phyloP scores from a whole-genome alignment of 2,797 vertebrate species.

The Poeciliopsis turneri region DNA sequence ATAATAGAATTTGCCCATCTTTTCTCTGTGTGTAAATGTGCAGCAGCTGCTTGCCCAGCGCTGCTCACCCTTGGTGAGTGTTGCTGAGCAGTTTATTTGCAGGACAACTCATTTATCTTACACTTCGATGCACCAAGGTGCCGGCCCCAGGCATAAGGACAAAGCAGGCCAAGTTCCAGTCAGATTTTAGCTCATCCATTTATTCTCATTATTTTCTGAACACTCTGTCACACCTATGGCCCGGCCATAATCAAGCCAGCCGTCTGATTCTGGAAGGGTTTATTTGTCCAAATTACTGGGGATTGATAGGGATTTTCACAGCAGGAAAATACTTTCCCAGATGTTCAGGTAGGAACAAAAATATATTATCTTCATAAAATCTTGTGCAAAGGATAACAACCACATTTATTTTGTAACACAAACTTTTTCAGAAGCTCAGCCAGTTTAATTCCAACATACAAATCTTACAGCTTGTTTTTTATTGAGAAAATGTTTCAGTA shows the following conservation, averaged over 20 bases:
- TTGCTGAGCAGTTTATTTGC: constrained; percentile 70
- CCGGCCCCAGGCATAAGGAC: constrained; percentile 70
- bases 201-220: constrained; percentile 66
- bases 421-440: not conserved
- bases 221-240: constrained; percentile 38
- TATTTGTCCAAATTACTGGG: constrained; percentile 31
- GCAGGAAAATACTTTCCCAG: not conserved
- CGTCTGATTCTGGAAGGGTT: constrained; percentile 23
- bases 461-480: not conserved
- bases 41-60: constrained; percentile 31
- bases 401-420: not conserved
- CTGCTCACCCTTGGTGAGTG: constrained; percentile 46
- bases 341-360: constrained; percentile 13
- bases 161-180: constrained; percentile 63
- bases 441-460: not conserved
- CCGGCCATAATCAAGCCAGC: constrained; percentile 32
- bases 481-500: not conserved
- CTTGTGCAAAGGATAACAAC: not conserved
- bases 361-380: not conserved
- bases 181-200: constrained; percentile 68
- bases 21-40: constrained; percentile 30
- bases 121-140: constrained; percentile 59
- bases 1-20: constrained; percentile 28
- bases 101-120: constrained; percentile 70
- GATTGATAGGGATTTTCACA: constrained; percentile 4